These are phyloP conservation scores for Prunella strophiata DNA, from an alignment of 2,797 vertebrate species.

Conservation along the genomic window DNA sequence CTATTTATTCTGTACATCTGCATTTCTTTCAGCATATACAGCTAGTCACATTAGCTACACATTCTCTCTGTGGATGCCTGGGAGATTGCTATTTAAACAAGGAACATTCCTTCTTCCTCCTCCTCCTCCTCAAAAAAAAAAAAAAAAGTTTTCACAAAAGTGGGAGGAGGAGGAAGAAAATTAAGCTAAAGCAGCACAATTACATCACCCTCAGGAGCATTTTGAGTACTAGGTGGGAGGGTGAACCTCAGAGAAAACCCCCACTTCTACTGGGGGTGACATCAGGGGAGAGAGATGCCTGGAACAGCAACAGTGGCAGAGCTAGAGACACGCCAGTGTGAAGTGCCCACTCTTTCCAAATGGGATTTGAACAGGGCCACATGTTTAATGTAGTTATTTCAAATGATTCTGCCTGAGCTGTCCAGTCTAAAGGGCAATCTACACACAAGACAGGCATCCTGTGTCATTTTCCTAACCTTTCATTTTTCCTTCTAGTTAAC, in stretches of 20 bases:
- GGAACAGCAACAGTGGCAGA: neutral
- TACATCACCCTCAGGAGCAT: neutral
- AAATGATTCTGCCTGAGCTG: neutral
- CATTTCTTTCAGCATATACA: neutral
- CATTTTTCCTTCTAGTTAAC: neutral
- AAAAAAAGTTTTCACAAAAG: neutral
- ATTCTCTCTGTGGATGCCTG: slow-evolving; percentile 14
- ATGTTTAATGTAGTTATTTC: neutral
- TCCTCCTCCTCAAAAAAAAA: neutral
- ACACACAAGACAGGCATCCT: neutral
- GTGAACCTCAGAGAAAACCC: neutral
- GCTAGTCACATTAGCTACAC: neutral
- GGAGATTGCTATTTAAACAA: slow-evolving; percentile 24
- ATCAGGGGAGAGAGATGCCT: neutral
- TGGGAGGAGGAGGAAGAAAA: slow-evolving; percentile 29
- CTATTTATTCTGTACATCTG: slow-evolving; percentile 18
- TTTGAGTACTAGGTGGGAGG: neutral
- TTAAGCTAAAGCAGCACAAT: neutral
- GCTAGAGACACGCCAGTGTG: neutral
- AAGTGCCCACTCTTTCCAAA: neutral
- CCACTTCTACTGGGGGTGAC: neutral
- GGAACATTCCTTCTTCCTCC: neutral
- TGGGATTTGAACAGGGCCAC: neutral
- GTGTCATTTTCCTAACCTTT: neutral
- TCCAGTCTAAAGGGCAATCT: neutral